These are phyloP conservation scores for Forbesichthys papilliferus DNA, from an alignment of 2,113 vertebrate species.

Conservation along the genomic window DNA sequence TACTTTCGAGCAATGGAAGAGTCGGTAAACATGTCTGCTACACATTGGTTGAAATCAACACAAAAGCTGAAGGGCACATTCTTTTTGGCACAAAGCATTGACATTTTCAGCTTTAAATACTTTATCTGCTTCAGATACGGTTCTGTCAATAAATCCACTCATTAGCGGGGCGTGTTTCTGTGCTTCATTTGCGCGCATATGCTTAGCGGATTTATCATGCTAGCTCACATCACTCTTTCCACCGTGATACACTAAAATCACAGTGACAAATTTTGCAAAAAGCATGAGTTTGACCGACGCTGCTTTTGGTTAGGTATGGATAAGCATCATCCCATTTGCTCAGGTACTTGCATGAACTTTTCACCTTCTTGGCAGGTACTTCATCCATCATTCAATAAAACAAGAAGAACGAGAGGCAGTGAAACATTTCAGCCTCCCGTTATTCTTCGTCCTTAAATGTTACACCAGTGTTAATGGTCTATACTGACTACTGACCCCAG, in stretches of 20 bases:
- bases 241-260: constrained; percentile 1
- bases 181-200: not conserved
- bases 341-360: not conserved
- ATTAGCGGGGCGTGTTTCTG: not conserved
- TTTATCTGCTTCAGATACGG: not conserved
- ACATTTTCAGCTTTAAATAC: constrained; percentile 15
- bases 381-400: no score
- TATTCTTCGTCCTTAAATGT: no score
- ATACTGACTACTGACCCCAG: no score
- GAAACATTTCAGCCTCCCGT: no score
- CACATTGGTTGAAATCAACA: constrained; percentile 10
- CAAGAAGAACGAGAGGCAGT: no score
- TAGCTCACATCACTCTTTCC: not conserved
- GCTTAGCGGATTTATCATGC: constrained; percentile 3
- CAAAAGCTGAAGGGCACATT: constrained; percentile 8
- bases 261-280: not conserved
- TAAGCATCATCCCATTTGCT: constrained; percentile 10
- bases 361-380: not conserved
- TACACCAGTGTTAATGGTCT: no score
- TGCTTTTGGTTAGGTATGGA: not conserved
- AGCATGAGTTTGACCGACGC: not conserved
- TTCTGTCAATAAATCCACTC: not conserved
- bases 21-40: constrained; percentile 14
- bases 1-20: constrained; percentile 15
- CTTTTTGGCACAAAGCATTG: constrained; percentile 10